These are phyloP conservation scores for Gallinago undulata DNA, from an alignment of 2,113 vertebrate genomes.

Conservation along the genomic window DNA sequence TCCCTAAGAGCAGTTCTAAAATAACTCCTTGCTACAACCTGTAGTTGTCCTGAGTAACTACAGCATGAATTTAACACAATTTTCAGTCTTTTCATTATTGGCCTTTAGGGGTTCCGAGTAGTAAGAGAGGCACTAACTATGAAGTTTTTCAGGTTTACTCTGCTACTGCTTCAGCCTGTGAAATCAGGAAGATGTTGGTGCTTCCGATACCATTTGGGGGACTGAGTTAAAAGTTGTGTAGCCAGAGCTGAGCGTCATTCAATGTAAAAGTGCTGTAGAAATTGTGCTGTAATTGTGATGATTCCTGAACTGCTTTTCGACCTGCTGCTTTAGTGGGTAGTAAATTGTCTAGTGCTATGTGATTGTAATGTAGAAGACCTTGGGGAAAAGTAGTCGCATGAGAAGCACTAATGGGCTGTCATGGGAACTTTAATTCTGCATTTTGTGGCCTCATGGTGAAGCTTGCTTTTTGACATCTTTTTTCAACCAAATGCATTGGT, in stretches of 20 bases:
- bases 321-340: neutral
- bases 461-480: neutral
- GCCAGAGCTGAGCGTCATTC: neutral
- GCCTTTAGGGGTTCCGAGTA: neutral
- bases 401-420: neutral
- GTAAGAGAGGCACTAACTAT: neutral
- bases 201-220: neutral
- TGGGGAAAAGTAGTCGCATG: neutral
- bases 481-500: neutral
- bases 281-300: neutral
- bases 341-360: neutral
- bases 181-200: neutral
- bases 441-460: neutral
- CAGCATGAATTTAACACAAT: neutral
- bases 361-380: neutral
- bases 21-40: neutral
- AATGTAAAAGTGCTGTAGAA: neutral
- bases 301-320: neutral
- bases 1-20: neutral
- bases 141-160: neutral
- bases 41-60: neutral
- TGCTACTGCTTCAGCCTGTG: neutral
- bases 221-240: neutral
- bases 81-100: neutral
- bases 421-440: neutral